These are phyloP conservation scores for Sarcophilus harrisii DNA, from an alignment of 2,797 vertebrate genomes.

Conservation along the genomic window DNA sequence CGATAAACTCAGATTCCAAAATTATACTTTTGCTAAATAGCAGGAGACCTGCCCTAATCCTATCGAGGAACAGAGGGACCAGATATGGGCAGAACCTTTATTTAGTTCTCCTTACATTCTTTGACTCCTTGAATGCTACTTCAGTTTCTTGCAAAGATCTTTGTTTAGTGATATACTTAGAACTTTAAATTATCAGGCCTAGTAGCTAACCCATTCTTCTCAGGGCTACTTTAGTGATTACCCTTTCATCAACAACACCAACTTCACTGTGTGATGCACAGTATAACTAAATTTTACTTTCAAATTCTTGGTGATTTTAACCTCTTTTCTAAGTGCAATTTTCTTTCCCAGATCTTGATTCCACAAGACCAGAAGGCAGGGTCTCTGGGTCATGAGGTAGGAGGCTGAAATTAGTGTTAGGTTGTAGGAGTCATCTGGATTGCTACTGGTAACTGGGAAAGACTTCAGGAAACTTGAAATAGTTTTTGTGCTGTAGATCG, in stretches of 20 bases:
- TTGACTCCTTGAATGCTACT: background rate
- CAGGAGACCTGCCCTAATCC: background rate
- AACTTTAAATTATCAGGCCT: background rate
- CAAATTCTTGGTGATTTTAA: background rate
- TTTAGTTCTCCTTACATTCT: background rate
- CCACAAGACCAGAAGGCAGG: background rate
- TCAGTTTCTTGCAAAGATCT: background rate
- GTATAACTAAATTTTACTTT: background rate
- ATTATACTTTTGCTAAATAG: background rate
- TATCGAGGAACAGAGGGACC: background rate
- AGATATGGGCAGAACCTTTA: background rate
- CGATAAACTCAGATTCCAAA: background rate
- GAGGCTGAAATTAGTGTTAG: background rate
- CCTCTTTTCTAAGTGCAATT: background rate
- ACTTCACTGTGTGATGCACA: background rate
- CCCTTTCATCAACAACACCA: background rate
- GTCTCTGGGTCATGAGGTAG: background rate
- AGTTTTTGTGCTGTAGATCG: background rate
- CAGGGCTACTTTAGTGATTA: background rate
- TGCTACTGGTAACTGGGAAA: background rate
- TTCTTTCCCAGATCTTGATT: background rate
- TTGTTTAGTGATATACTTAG: background rate
- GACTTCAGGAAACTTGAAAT: background rate
- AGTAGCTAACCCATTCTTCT: background rate
- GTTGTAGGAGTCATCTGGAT: background rate